A percentile compares a stretch with the other conserved stretches of the same genome.
Conservation (phyloP, 2,888 invertebrate species). For the Ichneumoninae sp. region DNA sequence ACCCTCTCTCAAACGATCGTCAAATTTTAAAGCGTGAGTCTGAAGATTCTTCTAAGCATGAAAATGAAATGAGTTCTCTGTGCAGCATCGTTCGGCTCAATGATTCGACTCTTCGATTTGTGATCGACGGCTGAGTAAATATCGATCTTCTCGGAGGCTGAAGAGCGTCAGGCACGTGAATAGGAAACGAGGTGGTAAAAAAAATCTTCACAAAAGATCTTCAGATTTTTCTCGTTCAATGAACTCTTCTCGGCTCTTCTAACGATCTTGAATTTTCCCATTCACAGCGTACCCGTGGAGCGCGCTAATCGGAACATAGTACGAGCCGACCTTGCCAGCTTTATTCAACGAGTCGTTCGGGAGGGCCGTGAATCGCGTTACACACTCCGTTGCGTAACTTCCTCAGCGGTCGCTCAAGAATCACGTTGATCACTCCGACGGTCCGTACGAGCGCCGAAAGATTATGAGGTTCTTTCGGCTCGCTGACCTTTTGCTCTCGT, state of each 20-base stretch:
- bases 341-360: constrained; percentile 30
- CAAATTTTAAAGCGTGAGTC: background rate
- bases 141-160: constrained; percentile 7
- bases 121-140: constrained; percentile 28
- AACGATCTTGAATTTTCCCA: constrained; percentile 5
- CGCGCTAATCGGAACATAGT: background rate
- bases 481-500: constrained; percentile 51
- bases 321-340: constrained; percentile 32
- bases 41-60: background rate
- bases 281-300: background rate
- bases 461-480: constrained; percentile 24
- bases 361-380: constrained; percentile 21
- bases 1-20: constrained; percentile 6
- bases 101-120: background rate
- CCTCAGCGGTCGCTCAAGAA: constrained; percentile 44
- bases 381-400: constrained; percentile 42
- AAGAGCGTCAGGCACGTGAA: constrained; percentile 5
- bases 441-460: constrained; percentile 28
- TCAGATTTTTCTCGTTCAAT: background rate
- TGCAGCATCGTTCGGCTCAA: too few species aligned
- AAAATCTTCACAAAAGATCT: background rate
- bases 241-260: constrained; percentile 1
- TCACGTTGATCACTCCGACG: constrained; percentile 46
- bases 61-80: too few species aligned
- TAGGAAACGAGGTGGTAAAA: constrained; percentile 7